Conservation (phyloP, 30 jellyfish, hydroid and myxozoan genomes). For the Aurelia aurita complex sp. Pacific region DNA sequence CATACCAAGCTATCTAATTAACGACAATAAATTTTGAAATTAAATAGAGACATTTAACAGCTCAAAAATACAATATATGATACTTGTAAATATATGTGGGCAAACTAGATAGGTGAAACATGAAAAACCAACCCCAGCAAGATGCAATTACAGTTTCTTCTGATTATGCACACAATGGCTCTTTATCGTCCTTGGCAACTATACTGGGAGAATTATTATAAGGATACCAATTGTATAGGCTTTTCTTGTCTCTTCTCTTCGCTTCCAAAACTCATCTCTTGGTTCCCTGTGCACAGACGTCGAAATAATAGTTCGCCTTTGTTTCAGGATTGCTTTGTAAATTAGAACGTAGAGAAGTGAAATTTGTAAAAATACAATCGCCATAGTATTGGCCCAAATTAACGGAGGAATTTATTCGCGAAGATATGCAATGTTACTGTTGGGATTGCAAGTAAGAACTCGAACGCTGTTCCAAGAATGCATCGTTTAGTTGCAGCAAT, state of each 20-base stretch:
- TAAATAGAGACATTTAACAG: no score
- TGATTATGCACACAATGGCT: not conserved
- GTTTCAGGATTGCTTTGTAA: not conserved
- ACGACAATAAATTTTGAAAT: no score
- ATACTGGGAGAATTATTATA: not conserved
- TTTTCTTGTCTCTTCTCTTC: conserved; percentile 2
- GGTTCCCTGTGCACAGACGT: not conserved
- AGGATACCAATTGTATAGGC: conserved; percentile 4
- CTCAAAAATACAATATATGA: no score
- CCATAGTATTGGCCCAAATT: not conserved
- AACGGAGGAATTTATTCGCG: not conserved
- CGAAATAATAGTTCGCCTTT: not conserved
- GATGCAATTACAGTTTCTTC: not conserved
- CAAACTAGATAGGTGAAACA: not conserved
- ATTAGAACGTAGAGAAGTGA: not conserved
- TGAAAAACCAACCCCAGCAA: conserved; percentile 9
- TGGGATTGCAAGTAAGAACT: not conserved
- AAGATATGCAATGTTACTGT: not conserved
- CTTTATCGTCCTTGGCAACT: not conserved
- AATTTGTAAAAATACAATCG: not conserved
- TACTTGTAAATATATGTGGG: no score
- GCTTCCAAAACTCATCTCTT: not conserved
- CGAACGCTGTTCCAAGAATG: not conserved
- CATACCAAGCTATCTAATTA: no score
- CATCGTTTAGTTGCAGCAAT: conserved; percentile 12